A percentile compares a stretch with the other conserved stretches of the same genome.
Evolutionary conservation across 1,140 invertebrate species (phyloP).

Genomic region (Leptopilina boulardi): DNA sequence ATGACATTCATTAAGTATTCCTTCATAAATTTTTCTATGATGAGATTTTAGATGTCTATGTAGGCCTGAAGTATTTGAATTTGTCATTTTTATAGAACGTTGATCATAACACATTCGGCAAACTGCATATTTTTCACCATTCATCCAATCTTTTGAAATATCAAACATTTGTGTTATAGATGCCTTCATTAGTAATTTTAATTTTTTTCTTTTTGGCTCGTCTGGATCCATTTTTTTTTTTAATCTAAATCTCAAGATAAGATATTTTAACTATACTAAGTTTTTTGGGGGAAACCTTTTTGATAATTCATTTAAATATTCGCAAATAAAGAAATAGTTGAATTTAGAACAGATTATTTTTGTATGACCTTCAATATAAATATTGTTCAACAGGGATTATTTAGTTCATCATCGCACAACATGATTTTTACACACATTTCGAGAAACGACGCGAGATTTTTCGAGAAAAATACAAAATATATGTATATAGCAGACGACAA

Average conservation of each 20-base stretch:
- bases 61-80: conserved; percentile 19
- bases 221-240: conserved; percentile 21
- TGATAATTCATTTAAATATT: not conserved
- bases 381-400: not conserved
- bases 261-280: not conserved
- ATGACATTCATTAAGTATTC: not conserved
- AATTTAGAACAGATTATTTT: not conserved
- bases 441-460: conserved; percentile 18
- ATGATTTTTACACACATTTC: not conserved
- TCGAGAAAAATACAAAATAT: not conserved
- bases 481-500: not conserved
- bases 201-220: not conserved
- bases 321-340: not conserved
- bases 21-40: not conserved
- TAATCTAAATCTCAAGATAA: too few relatives aligned
- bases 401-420: not conserved
- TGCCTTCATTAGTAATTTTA: not conserved
- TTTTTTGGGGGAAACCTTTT: too few relatives aligned
- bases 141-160: not conserved
- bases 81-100: conserved; percentile 19
- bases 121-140: not conserved
- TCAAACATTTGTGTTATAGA: not conserved
- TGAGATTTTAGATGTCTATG: conserved; percentile 9
- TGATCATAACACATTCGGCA: not conserved
- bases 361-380: conserved; percentile 16